Evolutionary conservation across 1,140 invertebrate genomes (phyloP).

Genomic region (Bombyx mori): ASM3026992v2 NC_085108.1:999501-1000000

Average conservation of each 20-base stretch:
- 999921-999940: constrained; percentile 45
- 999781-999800: too few species aligned
- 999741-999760: too few species aligned
- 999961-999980: constrained; percentile 67
- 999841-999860: constrained; percentile 16
- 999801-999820: too few species aligned
- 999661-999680: constrained; percentile 45
- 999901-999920: constrained; percentile 23
- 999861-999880: constrained; percentile 23
- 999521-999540: constrained; percentile 41
- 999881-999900: constrained; percentile 13
- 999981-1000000: constrained; percentile 59
- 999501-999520: constrained; percentile 27
- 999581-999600: constrained; percentile 70
- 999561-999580: constrained; percentile 58
- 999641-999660: constrained; percentile 67
- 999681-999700: constrained; percentile 59
- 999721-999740: constrained; percentile 9
- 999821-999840: too few species aligned
- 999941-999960: constrained; percentile 67
- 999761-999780: too few species aligned
- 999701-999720: constrained; percentile 43
- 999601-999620: constrained; percentile 67
- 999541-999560: constrained; percentile 29
- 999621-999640: constrained; percentile 70